Base-by-base conservation (phyloP, 2,113 vertebrate genomes). In the Galeopterus variegatus region DNA sequence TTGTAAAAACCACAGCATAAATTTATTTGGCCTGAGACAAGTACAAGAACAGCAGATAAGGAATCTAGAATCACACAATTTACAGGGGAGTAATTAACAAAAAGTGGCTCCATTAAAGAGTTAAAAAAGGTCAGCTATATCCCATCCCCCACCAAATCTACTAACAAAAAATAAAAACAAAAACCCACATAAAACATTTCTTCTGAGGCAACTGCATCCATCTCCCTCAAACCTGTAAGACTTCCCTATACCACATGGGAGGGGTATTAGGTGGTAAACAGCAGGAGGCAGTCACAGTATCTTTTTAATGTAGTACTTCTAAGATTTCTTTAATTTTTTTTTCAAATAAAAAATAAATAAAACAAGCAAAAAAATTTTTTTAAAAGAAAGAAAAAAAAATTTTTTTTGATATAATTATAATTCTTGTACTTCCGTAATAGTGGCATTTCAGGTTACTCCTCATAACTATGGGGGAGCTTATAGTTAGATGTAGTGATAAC, bases 11-110 rank as follows among this genome's bases (percentile, higher is more conserved):
- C 82, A 96, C 24, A 94, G 88, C 84, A 52, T 95, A 90, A 65
- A 94, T 86, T 77, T 90, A 96, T 90, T 97, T 97, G 94, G 95
- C 96, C 90, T 96, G 89, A 95, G 91, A 93, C 83, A 96, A 95
- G 70, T 87, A 86, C 15, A 94, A 93, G 60, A 96, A 96, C 23
- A 96, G 69, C 62, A 89, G 77, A 84, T 62, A 69, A 95, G 56
- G 72, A 88, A 96, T 88, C 60, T 21, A 96, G 36, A 96, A 93
- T 81, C 64, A 90, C 9, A 58, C 17, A 70, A 79, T 91, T 77
- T 96, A 85, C n/a, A 91, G 41, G 69, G 36, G n/a, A 69, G 7
- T 79, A 82, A 90, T 80, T 54, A 84, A 92, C 33, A 95, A 92
- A 97, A 89, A 77, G 18, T 26, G 75, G 31, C 36, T 93, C 54